Percentiles rank a stretch among this genome's conserved stretches.
Evolutionary conservation across 1,140 invertebrate genomes (phyloP).

Genomic region (Drosophila setifemur): DNA sequence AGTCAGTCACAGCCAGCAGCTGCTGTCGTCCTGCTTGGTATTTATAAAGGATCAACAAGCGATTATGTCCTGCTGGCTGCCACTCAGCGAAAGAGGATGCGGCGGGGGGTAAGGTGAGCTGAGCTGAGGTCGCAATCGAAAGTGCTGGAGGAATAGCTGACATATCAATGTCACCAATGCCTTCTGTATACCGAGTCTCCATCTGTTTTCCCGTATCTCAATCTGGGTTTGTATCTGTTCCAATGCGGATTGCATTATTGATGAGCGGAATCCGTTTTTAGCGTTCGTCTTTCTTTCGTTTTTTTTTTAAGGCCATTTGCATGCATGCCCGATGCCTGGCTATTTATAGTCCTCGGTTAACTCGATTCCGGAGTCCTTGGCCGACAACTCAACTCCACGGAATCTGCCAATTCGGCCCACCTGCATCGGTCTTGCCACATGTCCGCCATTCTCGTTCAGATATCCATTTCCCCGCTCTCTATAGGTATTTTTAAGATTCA

Average conservation of each 20-base stretch:
- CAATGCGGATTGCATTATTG: conserved; percentile 66
- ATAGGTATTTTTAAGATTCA: neutral
- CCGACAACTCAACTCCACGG: neutral
- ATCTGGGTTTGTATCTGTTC: conserved; percentile 15
- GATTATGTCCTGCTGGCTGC: conserved; percentile 62
- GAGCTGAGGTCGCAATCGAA: conserved; percentile 32
- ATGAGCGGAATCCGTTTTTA: conserved; percentile 43
- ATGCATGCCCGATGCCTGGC: conserved; percentile 36
- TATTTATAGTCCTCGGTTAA: conserved; percentile 52
- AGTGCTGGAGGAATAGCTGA: conserved; percentile 68
- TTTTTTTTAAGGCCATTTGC: conserved; percentile 37
- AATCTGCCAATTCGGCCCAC: neutral
- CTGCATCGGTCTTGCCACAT: conserved; percentile 33
- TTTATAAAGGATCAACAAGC: conserved; percentile 79
- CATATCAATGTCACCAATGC: conserved; percentile 54
- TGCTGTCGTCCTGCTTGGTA: conserved; percentile 52
- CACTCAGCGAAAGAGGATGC: conserved; percentile 37
- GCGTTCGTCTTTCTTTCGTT: conserved; percentile 6
- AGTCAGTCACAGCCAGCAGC: conserved; percentile 16
- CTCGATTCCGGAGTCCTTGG: conserved; percentile 43
- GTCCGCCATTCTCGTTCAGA: conserved; percentile 44
- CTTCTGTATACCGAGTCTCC: neutral
- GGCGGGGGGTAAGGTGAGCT: neutral
- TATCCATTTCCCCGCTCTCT: conserved; percentile 16
- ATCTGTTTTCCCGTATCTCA: conserved; percentile 11